Evolutionary conservation across 2,888 invertebrate species (phyloP).

Genomic region (Drosophila subquinaria): DNA sequence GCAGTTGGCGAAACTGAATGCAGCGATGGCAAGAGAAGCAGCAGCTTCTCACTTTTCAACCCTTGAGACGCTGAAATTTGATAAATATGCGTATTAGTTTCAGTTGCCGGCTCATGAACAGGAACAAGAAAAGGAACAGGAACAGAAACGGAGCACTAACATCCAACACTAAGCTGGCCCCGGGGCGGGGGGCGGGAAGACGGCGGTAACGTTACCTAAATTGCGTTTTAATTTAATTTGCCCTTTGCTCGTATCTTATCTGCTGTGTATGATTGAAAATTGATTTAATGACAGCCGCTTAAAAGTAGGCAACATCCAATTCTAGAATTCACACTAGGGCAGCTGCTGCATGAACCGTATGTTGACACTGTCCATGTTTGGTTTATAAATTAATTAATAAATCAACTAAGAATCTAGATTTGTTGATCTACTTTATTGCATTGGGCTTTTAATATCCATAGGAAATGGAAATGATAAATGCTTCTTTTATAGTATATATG

Average conservation of each 20-base stretch:
- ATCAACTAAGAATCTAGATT: too few species aligned
- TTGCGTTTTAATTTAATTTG: conserved; percentile 72
- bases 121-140: neutral
- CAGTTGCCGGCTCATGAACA: conserved; percentile 48
- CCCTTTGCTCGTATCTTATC: conserved; percentile 7
- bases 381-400: too few species aligned
- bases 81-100: conserved; percentile 82
- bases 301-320: conserved; percentile 37
- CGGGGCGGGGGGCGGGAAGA: neutral
- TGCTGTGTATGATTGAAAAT: conserved; percentile 15
- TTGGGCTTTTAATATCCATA: too few species aligned
- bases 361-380: too few species aligned
- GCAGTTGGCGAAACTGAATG: conserved; percentile 13
- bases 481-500: too few species aligned
- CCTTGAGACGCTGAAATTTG: conserved; percentile 74
- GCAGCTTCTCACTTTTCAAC: conserved; percentile 52
- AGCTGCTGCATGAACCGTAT: too few species aligned
- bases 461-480: too few species aligned
- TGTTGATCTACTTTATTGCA: too few species aligned
- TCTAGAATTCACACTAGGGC: neutral
- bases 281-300: conserved; percentile 12
- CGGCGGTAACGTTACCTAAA: conserved; percentile 55
- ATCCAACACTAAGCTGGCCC: conserved; percentile 54
- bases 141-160: conserved; percentile 14
- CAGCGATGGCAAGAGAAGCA: conserved; percentile 31